Evolutionary conservation across 2,113 vertebrate genomes (phyloP).

Genomic region (Vulpes vulpes): DNA sequence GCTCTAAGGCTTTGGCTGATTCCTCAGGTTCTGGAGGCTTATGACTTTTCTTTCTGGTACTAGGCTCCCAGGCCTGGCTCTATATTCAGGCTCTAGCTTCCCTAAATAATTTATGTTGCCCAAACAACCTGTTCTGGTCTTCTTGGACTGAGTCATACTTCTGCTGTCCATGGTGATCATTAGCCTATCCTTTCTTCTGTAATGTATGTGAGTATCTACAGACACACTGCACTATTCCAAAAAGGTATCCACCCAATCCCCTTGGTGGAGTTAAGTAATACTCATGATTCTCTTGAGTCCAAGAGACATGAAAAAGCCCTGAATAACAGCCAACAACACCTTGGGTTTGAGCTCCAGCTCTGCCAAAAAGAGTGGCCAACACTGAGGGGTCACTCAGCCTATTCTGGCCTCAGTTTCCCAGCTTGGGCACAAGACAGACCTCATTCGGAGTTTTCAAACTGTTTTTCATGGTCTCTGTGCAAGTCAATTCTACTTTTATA

Average conservation of each 20-base stretch:
- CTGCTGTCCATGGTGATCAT: too few species aligned
- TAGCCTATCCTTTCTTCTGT: neutral
- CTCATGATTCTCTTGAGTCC: neutral
- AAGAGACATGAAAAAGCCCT: neutral
- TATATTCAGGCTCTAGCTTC: neutral
- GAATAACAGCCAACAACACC: neutral
- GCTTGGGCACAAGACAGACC: neutral
- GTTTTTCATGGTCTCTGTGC: neutral
- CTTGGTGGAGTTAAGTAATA: too few species aligned
- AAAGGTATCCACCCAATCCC: neutral
- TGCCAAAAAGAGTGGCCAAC: too few species aligned
- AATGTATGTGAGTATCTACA: rapidly evolving
- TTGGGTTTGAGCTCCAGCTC: neutral
- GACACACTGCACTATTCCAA: rapidly evolving
- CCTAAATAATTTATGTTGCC: too few species aligned
- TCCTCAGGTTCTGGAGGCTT: neutral
- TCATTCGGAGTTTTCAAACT: neutral
- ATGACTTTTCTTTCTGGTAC: neutral
- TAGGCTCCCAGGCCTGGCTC: neutral
- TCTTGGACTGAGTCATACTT: neutral
- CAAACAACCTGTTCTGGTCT: neutral
- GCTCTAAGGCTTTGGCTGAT: neutral
- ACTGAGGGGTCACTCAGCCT: rapidly evolving
- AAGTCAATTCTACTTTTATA: neutral
- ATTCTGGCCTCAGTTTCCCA: neutral